Evolutionary conservation across 2,888 invertebrate genomes (phyloP), one percentile per base, ranked within the genome.

Genomic region (Lasioglossum leucozonium): DNA sequence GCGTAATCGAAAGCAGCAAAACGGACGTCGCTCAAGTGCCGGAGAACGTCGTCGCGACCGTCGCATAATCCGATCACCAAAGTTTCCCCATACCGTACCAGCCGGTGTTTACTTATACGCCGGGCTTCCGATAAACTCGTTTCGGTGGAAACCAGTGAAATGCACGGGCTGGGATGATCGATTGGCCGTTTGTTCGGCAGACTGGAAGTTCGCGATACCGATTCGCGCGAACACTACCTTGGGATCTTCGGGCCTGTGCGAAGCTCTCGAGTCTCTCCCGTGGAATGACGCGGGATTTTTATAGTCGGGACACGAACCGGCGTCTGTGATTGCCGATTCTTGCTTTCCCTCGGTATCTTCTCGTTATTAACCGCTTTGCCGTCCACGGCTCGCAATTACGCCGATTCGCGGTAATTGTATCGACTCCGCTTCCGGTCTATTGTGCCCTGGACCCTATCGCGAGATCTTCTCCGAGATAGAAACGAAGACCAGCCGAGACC

Each of bases 201-300:
- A 79, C 88, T 84, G 89, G 87, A 90, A 90, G 80, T 55, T 26
- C 26, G 73, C 84, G 87, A 88, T 88, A 90, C 82, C 88, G 84
- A 77, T 84, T 78, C 62, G 34, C 69, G 76, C 82, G 88, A 89
- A 44, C n/a, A n/a, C n/a, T 65, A 58, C 6, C 34, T 55, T 34
- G 55, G 18, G 62, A 78, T 73, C 40, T 26, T 30, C 30, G 10
- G 22, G 22, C n/a, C n/a, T 22, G 22, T 51, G 47, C 3, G 51
- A n/a, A n/a, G 8, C 22, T 47, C 11, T 34, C 44, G 47, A 22
- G 26, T 69, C n/a, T 69, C 67, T 42, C n/a, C n/a, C 13, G 82
- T 30, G 40, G 44, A 79, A 77, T 79, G 79, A 87, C 72, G 76
- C 73, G 62, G 58, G 65, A n/a, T 72, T 86, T 65, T 84, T 81